phyloP scores from a whole-genome alignment of 1,140 invertebrate genomes.

The Hypothenemus hampei region DNA sequence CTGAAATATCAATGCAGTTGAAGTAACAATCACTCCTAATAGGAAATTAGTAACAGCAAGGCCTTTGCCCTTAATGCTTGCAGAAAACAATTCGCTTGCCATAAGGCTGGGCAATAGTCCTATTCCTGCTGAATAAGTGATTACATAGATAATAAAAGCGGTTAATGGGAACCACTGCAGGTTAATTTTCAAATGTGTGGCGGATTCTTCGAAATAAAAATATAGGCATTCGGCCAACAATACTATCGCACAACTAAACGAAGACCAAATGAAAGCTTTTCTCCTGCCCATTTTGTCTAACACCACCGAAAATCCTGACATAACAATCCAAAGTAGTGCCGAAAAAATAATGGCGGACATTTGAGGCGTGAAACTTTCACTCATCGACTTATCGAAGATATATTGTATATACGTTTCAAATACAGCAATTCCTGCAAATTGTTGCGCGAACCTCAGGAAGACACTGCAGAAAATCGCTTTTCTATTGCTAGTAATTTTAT shows the following conservation, averaged over 20 bases:
- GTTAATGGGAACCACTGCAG: constrained; percentile 36
- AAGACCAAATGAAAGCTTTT: constrained; percentile 26
- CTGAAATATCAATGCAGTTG: background rate
- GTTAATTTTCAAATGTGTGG: constrained; percentile 33
- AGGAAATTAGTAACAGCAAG: background rate
- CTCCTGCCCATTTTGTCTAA: constrained; percentile 40
- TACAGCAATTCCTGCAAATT: constrained; percentile 31
- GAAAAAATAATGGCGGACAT: constrained; percentile 51
- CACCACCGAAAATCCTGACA: constrained; percentile 40
- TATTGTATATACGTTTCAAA: constrained; percentile 32
- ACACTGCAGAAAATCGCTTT: constrained; percentile 33
- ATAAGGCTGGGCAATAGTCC: background rate
- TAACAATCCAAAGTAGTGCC: constrained; percentile 62
- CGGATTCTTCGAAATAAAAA: constrained; percentile 33
- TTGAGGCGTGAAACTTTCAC: constrained; percentile 37
- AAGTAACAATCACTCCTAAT: background rate
- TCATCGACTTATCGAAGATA: constrained; percentile 32
- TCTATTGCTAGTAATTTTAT: constrained; percentile 35
- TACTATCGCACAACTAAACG: constrained; percentile 19
- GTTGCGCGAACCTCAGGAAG: constrained; percentile 33
- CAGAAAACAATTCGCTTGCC: constrained; percentile 10
- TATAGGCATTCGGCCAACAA: constrained; percentile 49
- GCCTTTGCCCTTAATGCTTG: constrained; percentile 9
- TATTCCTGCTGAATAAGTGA: constrained; percentile 21
- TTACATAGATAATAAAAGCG: constrained; percentile 31